phyloP scores from a whole-genome alignment of 1,140 invertebrate genomes.

The Bombus huntii region DNA sequence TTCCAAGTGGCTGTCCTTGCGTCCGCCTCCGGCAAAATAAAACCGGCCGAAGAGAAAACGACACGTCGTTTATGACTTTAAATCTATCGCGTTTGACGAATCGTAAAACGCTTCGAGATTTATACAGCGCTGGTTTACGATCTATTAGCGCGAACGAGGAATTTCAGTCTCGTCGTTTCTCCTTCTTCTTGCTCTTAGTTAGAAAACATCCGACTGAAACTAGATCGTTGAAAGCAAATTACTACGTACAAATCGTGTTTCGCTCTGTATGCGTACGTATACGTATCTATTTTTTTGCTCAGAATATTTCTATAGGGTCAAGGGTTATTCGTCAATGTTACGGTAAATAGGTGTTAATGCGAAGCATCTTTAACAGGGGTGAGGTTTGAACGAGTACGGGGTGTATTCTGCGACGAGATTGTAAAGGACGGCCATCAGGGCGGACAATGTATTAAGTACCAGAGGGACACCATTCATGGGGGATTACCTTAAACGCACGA shows the following conservation, averaged over 20 bases:
- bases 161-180: neutral
- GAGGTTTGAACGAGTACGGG: conserved; percentile 46
- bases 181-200: neutral
- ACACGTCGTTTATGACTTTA: conserved; percentile 29
- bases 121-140: conserved; percentile 22
- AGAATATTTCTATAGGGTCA: conserved; percentile 8
- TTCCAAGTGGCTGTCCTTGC: conserved; percentile 53
- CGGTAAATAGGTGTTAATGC: conserved; percentile 79
- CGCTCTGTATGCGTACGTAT: too few species aligned
- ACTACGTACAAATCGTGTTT: too few species aligned
- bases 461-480: conserved; percentile 78
- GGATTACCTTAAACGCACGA: conserved; percentile 78
- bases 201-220: too few species aligned
- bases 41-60: conserved; percentile 19
- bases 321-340: conserved; percentile 51
- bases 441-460: conserved; percentile 80
- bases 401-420: conserved; percentile 71
- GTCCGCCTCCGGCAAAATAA: conserved; percentile 43
- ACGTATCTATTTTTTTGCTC: too few species aligned
- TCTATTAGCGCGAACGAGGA: conserved; percentile 26
- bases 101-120: conserved; percentile 22
- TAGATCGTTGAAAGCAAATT: too few species aligned
- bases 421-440: conserved; percentile 77
- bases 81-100: conserved; percentile 37
- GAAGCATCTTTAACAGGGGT: conserved; percentile 63